Percentiles rank a stretch among this genome's conserved stretches.
Conservation (phyloP, 2,113 vertebrate species). For the Nanger granti region DNA sequence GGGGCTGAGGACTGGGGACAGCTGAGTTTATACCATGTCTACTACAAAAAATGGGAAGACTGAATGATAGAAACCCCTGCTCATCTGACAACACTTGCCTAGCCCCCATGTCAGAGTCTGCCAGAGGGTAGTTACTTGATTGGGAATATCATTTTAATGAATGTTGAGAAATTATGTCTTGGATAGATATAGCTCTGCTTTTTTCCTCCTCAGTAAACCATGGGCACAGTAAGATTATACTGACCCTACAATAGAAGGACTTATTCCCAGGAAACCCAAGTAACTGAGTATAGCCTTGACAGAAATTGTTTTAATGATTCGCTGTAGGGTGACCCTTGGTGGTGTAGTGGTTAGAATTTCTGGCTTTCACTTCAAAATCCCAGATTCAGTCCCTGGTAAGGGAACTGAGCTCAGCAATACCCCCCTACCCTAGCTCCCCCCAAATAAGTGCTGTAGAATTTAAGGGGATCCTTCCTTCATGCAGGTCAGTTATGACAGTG, state of each 20-base stretch:
- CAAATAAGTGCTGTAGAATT: not conserved
- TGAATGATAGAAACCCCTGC: not conserved
- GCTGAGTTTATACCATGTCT: not conserved
- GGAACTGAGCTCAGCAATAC: not conserved
- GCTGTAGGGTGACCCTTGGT: not conserved
- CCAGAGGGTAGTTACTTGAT: not conserved
- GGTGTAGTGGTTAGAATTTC: not conserved
- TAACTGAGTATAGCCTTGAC: not conserved
- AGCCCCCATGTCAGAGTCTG: not conserved
- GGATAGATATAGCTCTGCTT: not conserved
- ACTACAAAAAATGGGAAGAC: not conserved
- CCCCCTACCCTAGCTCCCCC: fast-evolving
- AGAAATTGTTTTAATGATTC: constrained; percentile 21
- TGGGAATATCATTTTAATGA: not conserved
- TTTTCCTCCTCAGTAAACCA: not conserved
- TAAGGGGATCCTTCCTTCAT: not conserved
- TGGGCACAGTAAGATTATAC: not conserved
- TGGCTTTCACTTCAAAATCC: not conserved
- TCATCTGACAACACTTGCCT: not conserved
- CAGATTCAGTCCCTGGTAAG: not conserved
- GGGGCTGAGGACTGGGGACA: not conserved
- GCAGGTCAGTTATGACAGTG: not conserved
- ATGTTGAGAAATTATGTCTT: not conserved
- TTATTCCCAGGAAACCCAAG: not conserved
- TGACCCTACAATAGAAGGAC: not conserved